A percentile compares a stretch with the other conserved stretches of the same genome.
phyloP scores from a whole-genome alignment of 30 jellyfish, hydroid and myxozoan species.

The Catostylus mosaicus region DNA sequence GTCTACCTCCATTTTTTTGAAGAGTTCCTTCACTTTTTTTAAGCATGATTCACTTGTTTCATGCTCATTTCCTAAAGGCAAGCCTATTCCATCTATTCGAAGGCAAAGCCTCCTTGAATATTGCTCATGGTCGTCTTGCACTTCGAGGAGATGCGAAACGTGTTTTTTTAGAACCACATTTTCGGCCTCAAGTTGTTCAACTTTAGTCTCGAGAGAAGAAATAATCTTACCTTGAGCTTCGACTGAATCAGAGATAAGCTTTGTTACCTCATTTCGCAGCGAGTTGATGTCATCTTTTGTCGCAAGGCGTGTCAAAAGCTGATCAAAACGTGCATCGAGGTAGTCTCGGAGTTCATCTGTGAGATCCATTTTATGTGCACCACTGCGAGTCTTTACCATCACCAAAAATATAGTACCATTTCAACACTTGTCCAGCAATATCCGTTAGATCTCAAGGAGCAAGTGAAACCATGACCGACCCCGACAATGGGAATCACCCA shows the following conservation, averaged over 20 bases:
- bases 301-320: too few species aligned
- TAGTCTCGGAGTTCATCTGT: background rate
- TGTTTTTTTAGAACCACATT: too few species aligned
- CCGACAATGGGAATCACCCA: too few species aligned
- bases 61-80: background rate
- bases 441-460: too few species aligned
- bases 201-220: too few species aligned
- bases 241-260: background rate
- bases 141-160: background rate
- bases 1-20: slow-evolving; percentile 9
- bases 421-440: too few species aligned
- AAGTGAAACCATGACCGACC: too few species aligned
- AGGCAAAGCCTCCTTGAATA: too few species aligned
- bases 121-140: slow-evolving; percentile 10
- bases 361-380: slow-evolving; percentile 7
- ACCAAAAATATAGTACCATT: too few species aligned
- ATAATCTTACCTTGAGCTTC: too few species aligned
- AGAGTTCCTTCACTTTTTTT: slow-evolving; percentile 15
- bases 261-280: background rate
- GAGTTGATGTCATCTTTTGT: background rate
- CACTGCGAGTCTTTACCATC: slow-evolving; percentile 6
- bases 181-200: background rate
- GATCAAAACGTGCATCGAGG: background rate
- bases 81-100: slow-evolving; percentile 23
- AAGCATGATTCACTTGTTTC: slow-evolving; percentile 9